A percentile compares a stretch with the other conserved stretches of the same genome.
These are phyloP conservation scores for Patagioenas fasciata DNA, from an alignment of 2,113 vertebrate genomes.

Conservation along the genomic window DNA sequence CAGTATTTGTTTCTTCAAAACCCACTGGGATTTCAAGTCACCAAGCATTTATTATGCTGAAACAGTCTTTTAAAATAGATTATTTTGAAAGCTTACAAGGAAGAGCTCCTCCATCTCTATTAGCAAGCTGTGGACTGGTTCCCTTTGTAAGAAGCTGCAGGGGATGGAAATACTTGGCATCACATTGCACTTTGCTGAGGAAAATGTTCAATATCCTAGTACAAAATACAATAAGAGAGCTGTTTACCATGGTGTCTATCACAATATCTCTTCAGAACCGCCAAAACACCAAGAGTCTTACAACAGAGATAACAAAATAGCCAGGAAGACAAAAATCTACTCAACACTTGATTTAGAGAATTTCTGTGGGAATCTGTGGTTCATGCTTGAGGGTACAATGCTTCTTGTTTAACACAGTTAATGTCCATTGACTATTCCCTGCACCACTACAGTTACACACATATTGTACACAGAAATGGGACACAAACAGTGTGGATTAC, in stretches of 20 bases:
- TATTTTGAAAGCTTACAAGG: conserved; percentile 62
- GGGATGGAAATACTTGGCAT: conserved; percentile 78
- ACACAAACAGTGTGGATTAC: conserved; percentile 50
- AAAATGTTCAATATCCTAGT: conserved; percentile 69
- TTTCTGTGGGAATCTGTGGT: conserved; percentile 73
- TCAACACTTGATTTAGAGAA: conserved; percentile 54
- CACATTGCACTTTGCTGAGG: conserved; percentile 73
- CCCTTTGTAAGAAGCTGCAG: conserved; percentile 76
- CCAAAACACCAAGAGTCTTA: conserved; percentile 60
- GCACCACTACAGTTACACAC: conserved; percentile 1
- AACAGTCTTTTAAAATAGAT: conserved; percentile 65
- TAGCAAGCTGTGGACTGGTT: conserved; percentile 62
- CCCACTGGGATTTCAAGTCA: conserved; percentile 58
- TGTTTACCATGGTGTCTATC: conserved; percentile 60
- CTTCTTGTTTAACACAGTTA: conserved; percentile 56
- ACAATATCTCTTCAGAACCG: conserved; percentile 69
- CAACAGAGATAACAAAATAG: conserved; percentile 67
- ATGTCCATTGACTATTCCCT: conserved; percentile 46
- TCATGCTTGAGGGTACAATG: conserved; percentile 43
- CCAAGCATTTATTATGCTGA: conserved; percentile 73
- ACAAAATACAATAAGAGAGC: conserved; percentile 70
- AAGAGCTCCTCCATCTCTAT: conserved; percentile 67
- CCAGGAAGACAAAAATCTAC: conserved; percentile 68
- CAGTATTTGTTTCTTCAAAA: conserved; percentile 50
- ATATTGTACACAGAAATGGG: neutral